Evolutionary conservation across 2,888 invertebrate species (phyloP).

Genomic region (Panopea generosa): DNA sequence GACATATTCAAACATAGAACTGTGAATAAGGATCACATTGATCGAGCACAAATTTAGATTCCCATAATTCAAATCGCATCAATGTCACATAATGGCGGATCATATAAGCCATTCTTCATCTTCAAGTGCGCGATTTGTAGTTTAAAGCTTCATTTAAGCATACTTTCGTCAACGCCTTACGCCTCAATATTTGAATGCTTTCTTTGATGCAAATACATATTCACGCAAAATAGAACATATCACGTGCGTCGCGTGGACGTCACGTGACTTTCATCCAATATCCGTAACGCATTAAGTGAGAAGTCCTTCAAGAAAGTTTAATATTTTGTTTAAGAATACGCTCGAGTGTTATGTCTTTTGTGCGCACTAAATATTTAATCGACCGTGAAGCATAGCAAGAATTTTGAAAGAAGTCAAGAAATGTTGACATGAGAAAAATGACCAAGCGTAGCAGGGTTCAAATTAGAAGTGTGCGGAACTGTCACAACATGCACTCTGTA

Average conservation of each 20-base stretch:
- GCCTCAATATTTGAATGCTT: neutral
- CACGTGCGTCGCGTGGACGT: conserved; percentile 40
- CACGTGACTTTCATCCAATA: conserved; percentile 63
- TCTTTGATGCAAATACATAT: conserved; percentile 8
- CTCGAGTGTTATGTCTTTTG: conserved; percentile 65
- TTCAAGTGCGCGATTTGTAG: conserved; percentile 7
- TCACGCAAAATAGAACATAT: conserved; percentile 17
- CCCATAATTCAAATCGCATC: no score
- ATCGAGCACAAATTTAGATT: no score
- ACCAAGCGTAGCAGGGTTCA: conserved; percentile 35
- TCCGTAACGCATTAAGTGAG: conserved; percentile 47
- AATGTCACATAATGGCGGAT: no score
- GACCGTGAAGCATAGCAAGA: conserved; percentile 39
- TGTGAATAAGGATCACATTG: no score
- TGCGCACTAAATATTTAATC: conserved; percentile 55
- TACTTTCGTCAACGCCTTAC: neutral
- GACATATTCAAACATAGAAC: no score
- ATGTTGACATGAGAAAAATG: conserved; percentile 50
- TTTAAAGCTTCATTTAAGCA: neutral
- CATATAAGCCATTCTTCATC: neutral
- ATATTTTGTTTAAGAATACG: conserved; percentile 56
- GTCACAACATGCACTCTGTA: neutral
- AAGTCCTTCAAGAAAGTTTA: conserved; percentile 46
- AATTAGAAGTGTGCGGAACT: conserved; percentile 17
- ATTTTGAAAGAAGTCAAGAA: conserved; percentile 20